Evolutionary conservation across 2,888 invertebrate species (phyloP), one percentile per base, ranked within the genome.

Genomic region (Sarcophaga caerulescens): DNA sequence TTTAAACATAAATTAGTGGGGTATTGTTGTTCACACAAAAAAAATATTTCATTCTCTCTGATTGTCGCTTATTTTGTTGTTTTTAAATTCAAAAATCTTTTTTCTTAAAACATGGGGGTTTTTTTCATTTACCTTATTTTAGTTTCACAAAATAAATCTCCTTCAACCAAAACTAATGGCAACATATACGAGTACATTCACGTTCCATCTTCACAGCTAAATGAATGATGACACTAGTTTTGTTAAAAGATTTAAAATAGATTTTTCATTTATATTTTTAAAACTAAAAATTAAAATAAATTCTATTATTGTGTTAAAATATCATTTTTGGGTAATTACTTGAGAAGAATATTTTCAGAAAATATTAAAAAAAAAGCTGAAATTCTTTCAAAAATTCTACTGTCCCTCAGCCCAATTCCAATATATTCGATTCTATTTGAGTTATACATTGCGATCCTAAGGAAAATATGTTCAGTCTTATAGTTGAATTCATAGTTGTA

Each of bases 1-100:
- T 79, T 85, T 82, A 70, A 81, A 83, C 80, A 83, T 80, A 82
- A 85, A 82, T 85, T 79, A 82, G 77, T 86, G 85, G 80, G 73
- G 25, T 69, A 70, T 85, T 81, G 74, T 75, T 78, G 60, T 65
- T 45, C 8, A 35, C 35, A 35, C 8, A 35, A 78, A 25, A 74
- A 77, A 78, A 47, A 77, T 74, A 75, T 84, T 84, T 70, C 62
- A 45, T 59, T 57, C 17, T 35, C 45, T 59, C 19, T 69, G 3
- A 47, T 73, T 59, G 17, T 74, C 70, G 75, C 57, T 14, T 44
- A 17, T 45, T 65, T 19, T 45, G 75, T 62, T 75, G 3, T 10
- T 47, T 66, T 57, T 57, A 63, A 71, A 35, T 65, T 59, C 12
- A 45, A 45, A 60, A 35, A 19, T 35, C 35, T 70, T 17, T 70